Base-by-base conservation (phyloP, 2,888 invertebrate species). In the Biston betularia region DNA sequence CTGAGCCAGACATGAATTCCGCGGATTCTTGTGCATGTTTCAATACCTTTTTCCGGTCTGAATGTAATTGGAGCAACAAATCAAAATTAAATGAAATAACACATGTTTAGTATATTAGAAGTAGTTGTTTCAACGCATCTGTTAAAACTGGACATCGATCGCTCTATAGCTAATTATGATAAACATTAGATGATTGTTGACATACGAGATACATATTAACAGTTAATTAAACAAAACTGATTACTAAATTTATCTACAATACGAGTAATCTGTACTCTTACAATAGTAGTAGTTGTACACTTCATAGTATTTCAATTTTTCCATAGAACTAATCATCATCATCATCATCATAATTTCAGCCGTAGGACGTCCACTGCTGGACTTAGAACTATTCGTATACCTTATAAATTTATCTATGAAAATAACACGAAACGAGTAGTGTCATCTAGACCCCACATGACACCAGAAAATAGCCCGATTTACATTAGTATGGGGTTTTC, bases 1-100 rank as follows among this genome's bases (percentile, higher is more conserved):
- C 80, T 77, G 77, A 78, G 79, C 78, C 83, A 85, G 83, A 87
- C 86, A 75, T 77, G 79, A 76, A 84, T 84, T 82, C 82, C 75
- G 75, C 68, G 63, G 77, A 80, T 77, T 80, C 75, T 78, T 80
- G 75, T 71, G 65, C 73, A 69, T 72, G 71, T 73, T 71, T 68
- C 66, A 69, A 63, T 65, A 58, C 53, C 33, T 61, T 57, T 63
- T 68, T 55, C 67, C 63, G 59, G 55, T 63, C 15, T 49, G 14
- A 24, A 34, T 50, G 24, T 62, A 66, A 62, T 62, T 63, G 62
- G 58, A 46, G 35, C 57, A 53, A 57, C 61, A 52, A 56, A 56
- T 65, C 56, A 57, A 60, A 66, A 61, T 61, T n/a, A 40, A 46
- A 40, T 61, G 40, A 40, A 45, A 50, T 11, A 57, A 42, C 10